Evolutionary conservation across 2,797 vertebrate species (phyloP).

Genomic region (Dermochelys coriacea): DNA sequence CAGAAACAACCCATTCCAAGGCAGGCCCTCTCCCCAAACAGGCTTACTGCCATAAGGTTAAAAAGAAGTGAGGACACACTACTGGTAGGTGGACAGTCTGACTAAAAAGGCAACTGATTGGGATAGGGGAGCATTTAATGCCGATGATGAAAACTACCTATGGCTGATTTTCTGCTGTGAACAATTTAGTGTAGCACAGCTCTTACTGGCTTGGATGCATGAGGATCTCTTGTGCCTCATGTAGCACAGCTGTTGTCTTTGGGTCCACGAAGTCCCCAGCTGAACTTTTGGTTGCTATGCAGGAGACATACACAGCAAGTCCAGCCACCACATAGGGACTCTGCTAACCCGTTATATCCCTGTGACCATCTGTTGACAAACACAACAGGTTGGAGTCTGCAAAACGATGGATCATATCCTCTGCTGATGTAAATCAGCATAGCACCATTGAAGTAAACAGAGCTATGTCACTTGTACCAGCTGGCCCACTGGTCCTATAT

Average conservation of each 20-base stretch:
- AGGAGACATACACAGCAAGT: background rate
- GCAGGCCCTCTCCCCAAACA: too few relatives aligned
- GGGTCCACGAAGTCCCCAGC: background rate
- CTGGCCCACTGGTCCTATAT: background rate
- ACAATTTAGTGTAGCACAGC: background rate
- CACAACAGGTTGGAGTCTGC: background rate
- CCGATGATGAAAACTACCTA: background rate
- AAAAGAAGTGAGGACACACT: background rate
- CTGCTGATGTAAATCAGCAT: background rate
- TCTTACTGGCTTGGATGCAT: background rate
- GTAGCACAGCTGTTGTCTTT: background rate
- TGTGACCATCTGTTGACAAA: background rate
- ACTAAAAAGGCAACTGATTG: background rate
- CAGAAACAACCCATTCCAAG: too few relatives aligned
- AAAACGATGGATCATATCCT: rapidly evolving
- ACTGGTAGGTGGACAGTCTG: background rate
- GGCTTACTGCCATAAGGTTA: too few relatives aligned
- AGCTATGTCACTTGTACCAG: rapidly evolving
- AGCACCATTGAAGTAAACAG: too few relatives aligned
- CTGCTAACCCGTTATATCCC: background rate
- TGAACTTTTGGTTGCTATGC: background rate
- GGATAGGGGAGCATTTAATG: background rate
- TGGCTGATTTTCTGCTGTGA: background rate
- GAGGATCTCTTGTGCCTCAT: background rate
- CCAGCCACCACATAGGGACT: background rate